phyloP scores from a whole-genome alignment of 1,140 invertebrate species.

The Tetragnatha versicolor region DNA sequence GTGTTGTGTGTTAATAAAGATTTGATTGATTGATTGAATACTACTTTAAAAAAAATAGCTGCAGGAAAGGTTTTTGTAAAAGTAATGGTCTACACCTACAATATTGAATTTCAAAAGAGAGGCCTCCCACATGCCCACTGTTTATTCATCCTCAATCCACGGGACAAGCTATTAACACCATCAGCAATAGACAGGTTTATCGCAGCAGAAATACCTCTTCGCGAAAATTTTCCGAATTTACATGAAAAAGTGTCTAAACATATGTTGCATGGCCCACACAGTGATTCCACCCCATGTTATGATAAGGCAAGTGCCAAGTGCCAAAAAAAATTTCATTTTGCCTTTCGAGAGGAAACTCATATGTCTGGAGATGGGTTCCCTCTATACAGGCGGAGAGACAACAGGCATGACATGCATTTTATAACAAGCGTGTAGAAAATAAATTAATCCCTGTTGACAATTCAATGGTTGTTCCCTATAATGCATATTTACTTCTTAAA shows the following conservation, averaged over 20 bases:
- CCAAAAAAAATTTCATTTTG: constrained; percentile 47
- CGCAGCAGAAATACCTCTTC: constrained; percentile 56
- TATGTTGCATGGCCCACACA: constrained; percentile 63
- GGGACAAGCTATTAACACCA: constrained; percentile 5
- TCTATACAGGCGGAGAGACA: constrained; percentile 49
- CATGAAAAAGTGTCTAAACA: constrained; percentile 60
- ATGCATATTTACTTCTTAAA: neutral
- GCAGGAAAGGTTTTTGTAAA: constrained; percentile 42
- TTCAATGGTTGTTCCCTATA: neutral
- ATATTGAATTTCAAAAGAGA: constrained; percentile 65
- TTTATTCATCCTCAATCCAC: constrained; percentile 57
- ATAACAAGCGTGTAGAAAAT: neutral
- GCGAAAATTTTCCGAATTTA: constrained; percentile 62
- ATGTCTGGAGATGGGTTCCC: constrained; percentile 36
- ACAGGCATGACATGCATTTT: neutral
- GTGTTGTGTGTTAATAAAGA: too few species aligned
- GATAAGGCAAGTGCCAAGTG: constrained; percentile 41
- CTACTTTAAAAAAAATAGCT: constrained; percentile 60
- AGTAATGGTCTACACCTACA: constrained; percentile 55
- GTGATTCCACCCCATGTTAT: constrained; percentile 39
- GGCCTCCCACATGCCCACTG: constrained; percentile 65
- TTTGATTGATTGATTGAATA: too few species aligned
- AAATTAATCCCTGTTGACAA: neutral
- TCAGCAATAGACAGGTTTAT: constrained; percentile 50
- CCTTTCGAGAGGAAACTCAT: constrained; percentile 29